Evolutionary conservation across 2,888 invertebrate genomes (phyloP).

Genomic region (Eupithecia dodoneata): DNA sequence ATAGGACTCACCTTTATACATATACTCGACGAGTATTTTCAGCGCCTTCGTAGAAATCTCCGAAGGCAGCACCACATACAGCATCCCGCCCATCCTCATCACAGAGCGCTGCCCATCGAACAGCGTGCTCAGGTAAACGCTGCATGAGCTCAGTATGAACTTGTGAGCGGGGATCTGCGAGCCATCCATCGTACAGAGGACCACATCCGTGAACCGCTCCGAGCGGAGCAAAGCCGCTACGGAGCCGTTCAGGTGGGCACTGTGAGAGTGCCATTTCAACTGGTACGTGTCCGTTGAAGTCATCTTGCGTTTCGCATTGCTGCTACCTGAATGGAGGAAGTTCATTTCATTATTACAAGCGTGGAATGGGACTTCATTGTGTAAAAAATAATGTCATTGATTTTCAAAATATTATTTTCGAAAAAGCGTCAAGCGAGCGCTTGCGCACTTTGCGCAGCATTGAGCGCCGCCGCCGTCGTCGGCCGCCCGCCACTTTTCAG

Average conservation of each 20-base stretch:
- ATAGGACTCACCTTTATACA: slow-evolving; percentile 87
- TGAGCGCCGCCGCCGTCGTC: too few relatives aligned
- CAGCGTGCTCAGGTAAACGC: slow-evolving; percentile 78
- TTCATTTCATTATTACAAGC: background rate
- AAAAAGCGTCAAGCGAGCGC: slow-evolving; percentile 13
- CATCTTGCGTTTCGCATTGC: slow-evolving; percentile 58
- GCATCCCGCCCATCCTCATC: slow-evolving; percentile 79
- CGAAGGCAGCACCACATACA: slow-evolving; percentile 90
- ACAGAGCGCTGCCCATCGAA: slow-evolving; percentile 79
- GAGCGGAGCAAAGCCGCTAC: slow-evolving; percentile 90
- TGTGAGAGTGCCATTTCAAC: slow-evolving; percentile 94
- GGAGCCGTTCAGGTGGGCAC: slow-evolving; percentile 91
- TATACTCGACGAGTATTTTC: slow-evolving; percentile 92
- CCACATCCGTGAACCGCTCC: slow-evolving; percentile 92
- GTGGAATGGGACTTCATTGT: background rate
- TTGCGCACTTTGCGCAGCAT: slow-evolving; percentile 25
- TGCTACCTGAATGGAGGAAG: slow-evolving; percentile 37
- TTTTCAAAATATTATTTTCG: background rate
- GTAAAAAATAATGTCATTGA: background rate
- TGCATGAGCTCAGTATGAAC: slow-evolving; percentile 93
- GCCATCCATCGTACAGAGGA: slow-evolving; percentile 90
- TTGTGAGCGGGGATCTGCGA: slow-evolving; percentile 93
- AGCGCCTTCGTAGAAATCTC: slow-evolving; percentile 92
- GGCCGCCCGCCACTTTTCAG: too few relatives aligned
- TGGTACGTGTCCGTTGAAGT: slow-evolving; percentile 91